These are phyloP conservation scores for Petrocephalus microphthalmus DNA, from an alignment of 2,113 vertebrate species.

Conservation along the genomic window DNA sequence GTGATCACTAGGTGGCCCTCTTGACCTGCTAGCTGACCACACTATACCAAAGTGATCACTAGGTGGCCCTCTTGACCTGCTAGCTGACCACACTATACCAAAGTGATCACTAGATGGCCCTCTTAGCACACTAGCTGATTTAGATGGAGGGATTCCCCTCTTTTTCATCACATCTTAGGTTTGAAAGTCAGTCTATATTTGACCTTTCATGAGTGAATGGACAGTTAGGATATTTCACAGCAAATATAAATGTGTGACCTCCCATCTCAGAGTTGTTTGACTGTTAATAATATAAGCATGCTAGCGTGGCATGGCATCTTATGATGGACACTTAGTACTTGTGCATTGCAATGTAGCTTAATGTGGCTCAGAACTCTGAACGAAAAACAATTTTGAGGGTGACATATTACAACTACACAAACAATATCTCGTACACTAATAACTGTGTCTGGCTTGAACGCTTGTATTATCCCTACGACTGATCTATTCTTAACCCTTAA, in stretches of 20 bases:
- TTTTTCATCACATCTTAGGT: not conserved
- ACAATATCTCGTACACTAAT: not conserved
- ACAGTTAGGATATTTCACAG: not conserved
- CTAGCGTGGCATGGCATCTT: not conserved
- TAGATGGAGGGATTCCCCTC: not conserved
- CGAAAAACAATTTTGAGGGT: not conserved
- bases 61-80: not conserved
- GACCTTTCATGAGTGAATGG: not conserved
- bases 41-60: not conserved
- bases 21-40: not conserved
- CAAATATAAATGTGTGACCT: not conserved
- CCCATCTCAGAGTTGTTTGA: not conserved
- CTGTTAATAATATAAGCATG: not conserved
- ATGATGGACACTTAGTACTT: not conserved
- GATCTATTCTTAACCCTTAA: constrained; percentile 36
- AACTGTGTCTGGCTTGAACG: not conserved
- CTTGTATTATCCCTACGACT: not conserved
- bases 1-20: not conserved
- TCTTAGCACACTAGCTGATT: not conserved
- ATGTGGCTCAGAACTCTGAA: not conserved
- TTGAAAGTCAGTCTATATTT: not conserved
- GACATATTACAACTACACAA: not conserved
- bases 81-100: too few relatives aligned
- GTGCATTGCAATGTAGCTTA: not conserved
- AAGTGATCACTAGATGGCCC: not conserved